These are phyloP conservation scores for Oceanodroma leucorhoa DNA, from an alignment of 2,797 vertebrate genomes.

Conservation along the genomic window DNA sequence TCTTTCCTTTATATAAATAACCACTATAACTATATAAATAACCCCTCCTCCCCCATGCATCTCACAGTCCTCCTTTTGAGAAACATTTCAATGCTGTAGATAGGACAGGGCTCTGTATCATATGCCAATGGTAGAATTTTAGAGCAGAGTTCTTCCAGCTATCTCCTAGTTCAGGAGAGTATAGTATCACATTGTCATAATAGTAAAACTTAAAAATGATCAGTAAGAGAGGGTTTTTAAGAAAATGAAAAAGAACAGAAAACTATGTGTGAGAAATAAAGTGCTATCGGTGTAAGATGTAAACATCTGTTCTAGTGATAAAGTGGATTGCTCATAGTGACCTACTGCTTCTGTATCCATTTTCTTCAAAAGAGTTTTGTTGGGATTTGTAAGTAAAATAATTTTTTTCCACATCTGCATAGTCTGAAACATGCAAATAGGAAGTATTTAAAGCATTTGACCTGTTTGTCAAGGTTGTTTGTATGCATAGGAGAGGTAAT, in stretches of 20 bases:
- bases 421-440: neutral
- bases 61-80: neutral
- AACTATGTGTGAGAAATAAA: neutral
- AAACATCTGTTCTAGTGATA: neutral
- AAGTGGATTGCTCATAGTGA: neutral
- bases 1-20: neutral
- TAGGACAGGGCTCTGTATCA: neutral
- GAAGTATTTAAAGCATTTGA: neutral
- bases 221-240: neutral
- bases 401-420: neutral
- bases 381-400: neutral
- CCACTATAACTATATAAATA: too few species aligned
- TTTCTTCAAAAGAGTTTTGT: neutral
- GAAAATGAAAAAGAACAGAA: neutral
- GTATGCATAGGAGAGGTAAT: neutral
- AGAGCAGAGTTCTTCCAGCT: neutral
- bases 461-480: neutral
- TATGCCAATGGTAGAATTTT: neutral
- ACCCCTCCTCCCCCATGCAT: fast-evolving
- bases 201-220: neutral
- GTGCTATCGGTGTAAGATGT: neutral
- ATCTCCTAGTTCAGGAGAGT: neutral
- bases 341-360: neutral
- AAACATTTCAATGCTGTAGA: neutral
- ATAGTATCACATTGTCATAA: neutral